Evolutionary conservation across 2,113 vertebrate species (phyloP).

Genomic region (Caloenas nicobarica): DNA sequence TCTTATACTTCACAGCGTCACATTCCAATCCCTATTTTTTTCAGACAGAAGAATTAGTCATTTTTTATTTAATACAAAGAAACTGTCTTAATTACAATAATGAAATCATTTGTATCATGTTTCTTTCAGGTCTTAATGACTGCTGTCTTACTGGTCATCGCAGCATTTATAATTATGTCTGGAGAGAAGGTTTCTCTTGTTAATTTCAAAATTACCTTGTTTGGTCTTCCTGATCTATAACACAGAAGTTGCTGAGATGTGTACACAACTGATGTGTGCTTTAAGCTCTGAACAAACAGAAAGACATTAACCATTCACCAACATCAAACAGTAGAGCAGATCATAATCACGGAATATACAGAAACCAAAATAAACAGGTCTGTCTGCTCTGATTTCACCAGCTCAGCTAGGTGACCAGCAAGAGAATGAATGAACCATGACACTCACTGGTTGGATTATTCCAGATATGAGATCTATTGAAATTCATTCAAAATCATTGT

Average conservation of each 20-base stretch:
- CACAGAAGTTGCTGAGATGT: background rate
- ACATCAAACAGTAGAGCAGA: background rate
- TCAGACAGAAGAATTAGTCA: fast-evolving
- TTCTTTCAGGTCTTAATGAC: background rate
- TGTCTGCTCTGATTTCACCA: background rate
- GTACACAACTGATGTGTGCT: background rate
- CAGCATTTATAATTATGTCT: background rate
- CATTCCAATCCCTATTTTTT: background rate
- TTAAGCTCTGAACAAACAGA: background rate
- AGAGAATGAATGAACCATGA: background rate
- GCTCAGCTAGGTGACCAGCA: background rate
- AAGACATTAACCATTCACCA: background rate
- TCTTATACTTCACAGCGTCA: background rate
- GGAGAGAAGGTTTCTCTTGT: background rate
- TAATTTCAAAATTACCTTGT: background rate
- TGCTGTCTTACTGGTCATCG: background rate
- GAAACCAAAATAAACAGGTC: background rate
- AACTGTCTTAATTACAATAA: fast-evolving
- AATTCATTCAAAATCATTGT: background rate
- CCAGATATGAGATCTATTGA: background rate
- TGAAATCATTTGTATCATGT: background rate
- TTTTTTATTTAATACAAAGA: background rate
- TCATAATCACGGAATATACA: background rate
- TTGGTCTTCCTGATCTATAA: background rate
- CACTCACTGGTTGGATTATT: background rate